phyloP scores from a whole-genome alignment of 2,797 vertebrate genomes.

The Notolabrus celidotus region DNA sequence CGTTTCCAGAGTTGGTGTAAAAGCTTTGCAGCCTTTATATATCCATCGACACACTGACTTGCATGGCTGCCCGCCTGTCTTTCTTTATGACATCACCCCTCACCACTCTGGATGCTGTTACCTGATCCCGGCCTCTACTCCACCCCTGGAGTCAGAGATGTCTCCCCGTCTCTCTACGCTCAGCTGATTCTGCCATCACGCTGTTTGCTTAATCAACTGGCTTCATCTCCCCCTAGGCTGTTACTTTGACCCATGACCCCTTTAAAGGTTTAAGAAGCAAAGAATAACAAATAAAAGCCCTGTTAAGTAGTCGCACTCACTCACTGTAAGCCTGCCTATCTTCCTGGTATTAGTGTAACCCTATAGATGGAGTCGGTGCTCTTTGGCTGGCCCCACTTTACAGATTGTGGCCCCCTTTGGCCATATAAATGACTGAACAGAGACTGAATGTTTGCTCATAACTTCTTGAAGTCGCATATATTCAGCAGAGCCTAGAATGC shows the following conservation, averaged over 20 bases:
- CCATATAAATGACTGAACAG: slow-evolving; percentile 22
- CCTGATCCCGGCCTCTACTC: slow-evolving; percentile 25
- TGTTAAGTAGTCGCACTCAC: slow-evolving; percentile 38
- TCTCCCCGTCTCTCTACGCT: slow-evolving; percentile 34
- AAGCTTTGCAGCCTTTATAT: slow-evolving; percentile 20
- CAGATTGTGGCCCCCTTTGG: slow-evolving; percentile 21
- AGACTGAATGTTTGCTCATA: not conserved
- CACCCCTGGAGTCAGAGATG: slow-evolving; percentile 37
- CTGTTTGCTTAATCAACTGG: slow-evolving; percentile 62
- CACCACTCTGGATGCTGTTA: slow-evolving; percentile 58
- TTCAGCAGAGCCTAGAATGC: slow-evolving; percentile 4
- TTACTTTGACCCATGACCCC: slow-evolving; percentile 69
- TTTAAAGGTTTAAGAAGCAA: slow-evolving; percentile 69
- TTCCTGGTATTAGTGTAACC: slow-evolving; percentile 30
- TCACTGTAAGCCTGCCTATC: slow-evolving; percentile 23
- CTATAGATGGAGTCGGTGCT: slow-evolving; percentile 9
- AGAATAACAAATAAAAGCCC: slow-evolving; percentile 74
- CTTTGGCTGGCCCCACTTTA: slow-evolving; percentile 18
- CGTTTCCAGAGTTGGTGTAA: slow-evolving; percentile 20
- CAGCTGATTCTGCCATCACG: slow-evolving; percentile 47
- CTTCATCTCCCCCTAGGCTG: slow-evolving; percentile 51
- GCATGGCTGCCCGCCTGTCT: slow-evolving; percentile 41
- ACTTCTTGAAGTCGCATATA: slow-evolving; percentile 3
- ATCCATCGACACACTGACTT: slow-evolving; percentile 41
- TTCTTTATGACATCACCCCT: slow-evolving; percentile 72